phyloP scores from a whole-genome alignment of 1,140 invertebrate species.

The Planococcus citri region DNA sequence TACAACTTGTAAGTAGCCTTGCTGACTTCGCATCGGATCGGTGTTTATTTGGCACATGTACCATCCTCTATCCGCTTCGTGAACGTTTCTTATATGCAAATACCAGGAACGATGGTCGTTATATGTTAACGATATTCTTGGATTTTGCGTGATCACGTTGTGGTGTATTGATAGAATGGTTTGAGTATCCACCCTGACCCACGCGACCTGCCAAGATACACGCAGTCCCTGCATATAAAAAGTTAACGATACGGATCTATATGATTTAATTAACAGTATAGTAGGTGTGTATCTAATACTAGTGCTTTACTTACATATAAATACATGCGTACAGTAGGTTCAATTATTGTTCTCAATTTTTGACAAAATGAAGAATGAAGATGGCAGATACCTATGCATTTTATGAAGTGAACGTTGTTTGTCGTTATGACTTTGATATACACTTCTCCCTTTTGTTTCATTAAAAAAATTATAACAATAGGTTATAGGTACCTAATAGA shows the following conservation, averaged over 20 bases:
- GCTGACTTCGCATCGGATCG: conserved; percentile 69
- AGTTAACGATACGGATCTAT: background rate
- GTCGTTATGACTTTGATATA: no score
- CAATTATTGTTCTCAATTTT: no score
- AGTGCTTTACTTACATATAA: no score
- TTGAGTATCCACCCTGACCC: conserved; percentile 83
- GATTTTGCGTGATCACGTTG: conserved; percentile 79
- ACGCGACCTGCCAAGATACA: conserved; percentile 55
- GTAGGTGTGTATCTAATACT: no score
- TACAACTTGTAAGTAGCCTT: conserved; percentile 75
- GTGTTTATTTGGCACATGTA: conserved; percentile 78
- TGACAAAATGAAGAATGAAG: no score
- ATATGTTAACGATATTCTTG: conserved; percentile 68
- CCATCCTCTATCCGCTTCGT: conserved; percentile 69
- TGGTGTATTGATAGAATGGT: conserved; percentile 82
- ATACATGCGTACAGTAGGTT: no score
- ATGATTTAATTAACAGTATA: background rate
- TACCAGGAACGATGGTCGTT: conserved; percentile 82
- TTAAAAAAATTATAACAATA: no score
- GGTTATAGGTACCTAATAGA: no score
- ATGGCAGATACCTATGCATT: no score
- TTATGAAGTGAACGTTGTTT: no score
- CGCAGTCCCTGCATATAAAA: conserved; percentile 20
- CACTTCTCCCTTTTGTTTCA: no score
- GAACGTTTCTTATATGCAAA: conserved; percentile 67